phyloP scores from a whole-genome alignment of 2,113 vertebrate genomes.

The Ondatra zibethicus region DNA sequence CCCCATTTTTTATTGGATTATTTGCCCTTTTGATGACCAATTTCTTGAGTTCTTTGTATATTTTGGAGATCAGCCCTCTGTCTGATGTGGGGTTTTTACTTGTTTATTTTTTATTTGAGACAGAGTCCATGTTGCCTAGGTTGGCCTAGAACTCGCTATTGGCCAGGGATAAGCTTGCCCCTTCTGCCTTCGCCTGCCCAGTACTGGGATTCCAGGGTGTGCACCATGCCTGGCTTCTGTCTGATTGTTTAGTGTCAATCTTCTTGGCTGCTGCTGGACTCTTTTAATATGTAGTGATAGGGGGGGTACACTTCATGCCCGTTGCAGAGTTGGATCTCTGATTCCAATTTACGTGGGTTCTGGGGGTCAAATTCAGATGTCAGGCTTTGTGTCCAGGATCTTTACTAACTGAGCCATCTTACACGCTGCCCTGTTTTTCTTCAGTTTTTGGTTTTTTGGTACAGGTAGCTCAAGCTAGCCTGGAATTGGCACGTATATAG shows the following conservation, averaged over 20 bases:
- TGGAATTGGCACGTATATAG: neutral
- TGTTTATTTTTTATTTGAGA: neutral
- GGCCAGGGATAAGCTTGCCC: neutral
- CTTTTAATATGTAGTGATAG: neutral
- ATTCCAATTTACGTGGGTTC: neutral
- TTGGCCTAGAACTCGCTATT: neutral
- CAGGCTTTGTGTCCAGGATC: neutral
- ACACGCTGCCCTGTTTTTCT: neutral
- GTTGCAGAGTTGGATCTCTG: neutral
- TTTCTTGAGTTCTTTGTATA: no score
- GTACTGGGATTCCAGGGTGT: neutral
- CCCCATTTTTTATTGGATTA: no score
- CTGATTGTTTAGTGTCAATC: slow-evolving; percentile 26
- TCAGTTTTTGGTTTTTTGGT: neutral
- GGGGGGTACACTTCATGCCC: neutral
- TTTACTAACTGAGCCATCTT: neutral
- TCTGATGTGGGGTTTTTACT: neutral
- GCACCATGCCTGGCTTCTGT: neutral
- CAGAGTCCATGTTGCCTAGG: neutral
- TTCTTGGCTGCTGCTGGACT: slow-evolving; percentile 20
- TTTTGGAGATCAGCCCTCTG: no score
- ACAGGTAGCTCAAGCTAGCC: neutral
- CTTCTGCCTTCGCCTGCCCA: neutral
- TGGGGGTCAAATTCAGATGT: neutral
- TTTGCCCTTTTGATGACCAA: no score